These are phyloP conservation scores for Conus canariensis DNA, from an alignment of 2,888 invertebrate species.

Conservation along the genomic window DNA sequence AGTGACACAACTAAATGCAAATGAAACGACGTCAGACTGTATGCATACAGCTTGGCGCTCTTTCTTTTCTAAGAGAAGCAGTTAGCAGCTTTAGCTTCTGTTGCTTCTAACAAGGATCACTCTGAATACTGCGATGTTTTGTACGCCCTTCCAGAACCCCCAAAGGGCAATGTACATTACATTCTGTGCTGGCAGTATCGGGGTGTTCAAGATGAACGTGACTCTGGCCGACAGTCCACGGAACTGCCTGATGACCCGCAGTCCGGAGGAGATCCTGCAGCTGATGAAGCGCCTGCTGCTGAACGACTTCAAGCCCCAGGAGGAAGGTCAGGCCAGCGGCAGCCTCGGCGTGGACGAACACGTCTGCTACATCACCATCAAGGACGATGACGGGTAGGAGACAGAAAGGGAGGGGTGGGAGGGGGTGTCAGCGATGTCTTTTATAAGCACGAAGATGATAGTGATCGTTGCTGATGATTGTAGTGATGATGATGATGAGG, in stretches of 20 bases:
- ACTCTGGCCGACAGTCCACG: constrained; percentile 26
- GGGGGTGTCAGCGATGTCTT: neutral
- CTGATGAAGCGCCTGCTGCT: constrained; percentile 58
- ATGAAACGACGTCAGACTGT: no score
- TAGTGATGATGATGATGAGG: no score
- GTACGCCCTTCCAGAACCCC: no score
- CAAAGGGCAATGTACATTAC: no score
- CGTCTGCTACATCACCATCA: constrained; percentile 59
- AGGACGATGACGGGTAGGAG: constrained; percentile 39
- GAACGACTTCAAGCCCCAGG: constrained; percentile 56
- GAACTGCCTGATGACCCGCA: constrained; percentile 12
- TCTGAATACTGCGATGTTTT: no score
- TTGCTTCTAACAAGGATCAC: no score
- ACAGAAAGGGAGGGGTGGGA: neutral
- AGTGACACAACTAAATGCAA: no score
- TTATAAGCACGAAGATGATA: no score
- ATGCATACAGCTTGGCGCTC: no score
- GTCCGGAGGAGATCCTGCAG: constrained; percentile 42
- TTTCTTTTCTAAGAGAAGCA: no score
- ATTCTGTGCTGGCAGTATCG: constrained; percentile 10
- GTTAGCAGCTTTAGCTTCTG: no score
- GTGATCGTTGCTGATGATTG: no score
- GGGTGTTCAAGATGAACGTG: constrained; percentile 26
- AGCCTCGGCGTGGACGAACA: constrained; percentile 51
- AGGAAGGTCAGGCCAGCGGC: constrained; percentile 39